Base-by-base conservation (phyloP, 2,113 vertebrate species). In the Nycticorax nycticorax region DNA sequence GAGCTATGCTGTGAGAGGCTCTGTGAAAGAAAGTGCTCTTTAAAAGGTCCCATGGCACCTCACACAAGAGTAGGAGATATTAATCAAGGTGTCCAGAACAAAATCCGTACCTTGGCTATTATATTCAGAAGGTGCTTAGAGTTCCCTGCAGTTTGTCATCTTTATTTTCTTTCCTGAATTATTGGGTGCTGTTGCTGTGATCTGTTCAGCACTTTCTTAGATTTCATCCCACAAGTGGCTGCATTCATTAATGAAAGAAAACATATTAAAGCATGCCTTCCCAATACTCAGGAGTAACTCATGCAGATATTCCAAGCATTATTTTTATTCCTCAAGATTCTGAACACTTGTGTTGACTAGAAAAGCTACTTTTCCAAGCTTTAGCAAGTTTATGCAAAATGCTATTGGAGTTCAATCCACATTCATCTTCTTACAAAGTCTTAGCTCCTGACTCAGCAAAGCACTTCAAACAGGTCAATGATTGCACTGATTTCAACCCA, bases 381-480 rank as follows among this genome's bases (percentile, higher is more conserved):
- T 83, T 93, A 71, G 57, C 74, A 93, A 73, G 75, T 80, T 90
- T 66, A 83, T 32, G 11, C 32, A 92, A 92, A 94, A 83, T 30
- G 19, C 11, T 60, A 52, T 84, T 81, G 41, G 63, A 93, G 75
- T 94, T 92, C 82, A 93, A 67, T 91, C 72, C 6, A 6, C n/a
- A 90, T 90, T 92, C 59, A 69, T 77, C 78, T 88, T 93, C 71
- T 69, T 69, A 88, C 9, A 67, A 95, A 88, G 55, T 88, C 82
- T 76, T 66, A 74, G 72, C 23, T 90, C 67, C 68, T 86, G 94
- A 83, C 63, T 88, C 78, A 89, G 89, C 77, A 97, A 79, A 94
- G 74, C 32, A 80, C 85, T 96, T 95, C 85, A 88, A 56, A 77
- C 57, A 90, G 71, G 82, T 95, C 92, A 97, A 93, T 88, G 88